A percentile compares a stretch with the other conserved stretches of the same genome.
phyloP scores from a whole-genome alignment of 1,140 invertebrate species.

The Atopsyche davidsoni region DNA sequence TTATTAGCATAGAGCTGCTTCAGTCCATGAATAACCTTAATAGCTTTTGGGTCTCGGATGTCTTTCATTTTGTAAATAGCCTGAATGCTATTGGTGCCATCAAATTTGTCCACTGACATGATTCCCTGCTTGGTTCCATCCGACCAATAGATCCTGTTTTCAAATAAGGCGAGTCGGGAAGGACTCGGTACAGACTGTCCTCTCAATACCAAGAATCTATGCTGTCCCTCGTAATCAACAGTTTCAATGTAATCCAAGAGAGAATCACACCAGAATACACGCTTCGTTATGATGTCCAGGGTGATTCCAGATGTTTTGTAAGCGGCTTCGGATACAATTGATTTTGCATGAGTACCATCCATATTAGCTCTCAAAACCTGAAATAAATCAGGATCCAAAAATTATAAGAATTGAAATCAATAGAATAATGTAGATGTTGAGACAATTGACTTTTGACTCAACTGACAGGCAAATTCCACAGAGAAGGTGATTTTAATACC shows the following conservation, averaged over 20 bases:
- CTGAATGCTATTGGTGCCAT: slow-evolving; percentile 67
- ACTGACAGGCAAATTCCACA: too few species aligned
- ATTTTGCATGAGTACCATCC: slow-evolving; percentile 77
- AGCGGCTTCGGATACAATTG: slow-evolving; percentile 84
- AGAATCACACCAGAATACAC: slow-evolving; percentile 95
- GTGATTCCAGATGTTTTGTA: slow-evolving; percentile 85
- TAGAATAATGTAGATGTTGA: neutral
- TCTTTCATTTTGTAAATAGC: slow-evolving; percentile 74
- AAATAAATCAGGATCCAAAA: slow-evolving; percentile 23
- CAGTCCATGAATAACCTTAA: slow-evolving; percentile 74
- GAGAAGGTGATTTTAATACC: slow-evolving; percentile 33
- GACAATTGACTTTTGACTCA: neutral
- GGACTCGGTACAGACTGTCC: slow-evolving; percentile 84
- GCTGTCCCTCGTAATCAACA: slow-evolving; percentile 86
- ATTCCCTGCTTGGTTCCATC: slow-evolving; percentile 94
- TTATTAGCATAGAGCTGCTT: slow-evolving; percentile 72
- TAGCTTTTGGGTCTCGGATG: slow-evolving; percentile 75
- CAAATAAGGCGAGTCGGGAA: slow-evolving; percentile 78
- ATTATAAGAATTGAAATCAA: slow-evolving; percentile 8
- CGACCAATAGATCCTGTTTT: slow-evolving; percentile 91
- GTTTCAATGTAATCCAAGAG: slow-evolving; percentile 96
- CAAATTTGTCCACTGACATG: slow-evolving; percentile 85
- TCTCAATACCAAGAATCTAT: slow-evolving; percentile 69
- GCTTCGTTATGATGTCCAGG: slow-evolving; percentile 77
- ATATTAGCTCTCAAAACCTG: slow-evolving; percentile 79